Base-by-base conservation (phyloP, 2,888 invertebrate genomes). In the Athripsodes cinereus region DNA sequence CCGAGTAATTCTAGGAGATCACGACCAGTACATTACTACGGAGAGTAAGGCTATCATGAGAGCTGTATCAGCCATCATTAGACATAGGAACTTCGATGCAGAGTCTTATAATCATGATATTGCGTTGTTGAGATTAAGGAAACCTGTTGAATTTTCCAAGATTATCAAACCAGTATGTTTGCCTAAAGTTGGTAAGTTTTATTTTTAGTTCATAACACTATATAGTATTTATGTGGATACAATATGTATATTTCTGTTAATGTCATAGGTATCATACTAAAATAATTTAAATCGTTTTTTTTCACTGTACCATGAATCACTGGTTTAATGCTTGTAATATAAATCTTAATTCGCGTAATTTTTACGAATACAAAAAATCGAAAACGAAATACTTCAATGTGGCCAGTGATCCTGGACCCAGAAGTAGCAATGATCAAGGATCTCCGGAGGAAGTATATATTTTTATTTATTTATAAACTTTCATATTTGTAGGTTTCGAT, bases 91-190 rank as follows among this genome's bases (percentile, higher is more conserved):
- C 72, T 92, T 92, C 70, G 90, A 92, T 70, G 84, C 88, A 1
- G 88, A 90, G 67, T 87, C 90, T 0, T 92, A 90, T 70, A 92
- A 92, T 72, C 91, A 92, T 70, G 92, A 92, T 69, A 89, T 92
- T 53, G 92, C 92, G 0, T 72, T 92, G 55, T 74, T 92, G 19
- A 86, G 85, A 67, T 72, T 92, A 18, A 76, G 91, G 26, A 91
- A 90, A 69, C 85, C 90, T 0, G 88, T 92, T 16, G 78, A 79
- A 53, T 92, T 89, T 71, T 84, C 87, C 0, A 88, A 87, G 71
- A 85, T 83, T 62, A 83, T 89, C 62, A 81, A 83, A 65, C 92
- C 92, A 0, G 83, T 92, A 51, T 92, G 92, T 70, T 75, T 92
- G 62, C 92, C 92, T 1, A 79, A 83, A 61, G 71, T 83, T 66